Evolutionary conservation across 2,113 vertebrate species (phyloP), one percentile per base, ranked within the genome.

Genomic region (Holacanthus passer): DNA sequence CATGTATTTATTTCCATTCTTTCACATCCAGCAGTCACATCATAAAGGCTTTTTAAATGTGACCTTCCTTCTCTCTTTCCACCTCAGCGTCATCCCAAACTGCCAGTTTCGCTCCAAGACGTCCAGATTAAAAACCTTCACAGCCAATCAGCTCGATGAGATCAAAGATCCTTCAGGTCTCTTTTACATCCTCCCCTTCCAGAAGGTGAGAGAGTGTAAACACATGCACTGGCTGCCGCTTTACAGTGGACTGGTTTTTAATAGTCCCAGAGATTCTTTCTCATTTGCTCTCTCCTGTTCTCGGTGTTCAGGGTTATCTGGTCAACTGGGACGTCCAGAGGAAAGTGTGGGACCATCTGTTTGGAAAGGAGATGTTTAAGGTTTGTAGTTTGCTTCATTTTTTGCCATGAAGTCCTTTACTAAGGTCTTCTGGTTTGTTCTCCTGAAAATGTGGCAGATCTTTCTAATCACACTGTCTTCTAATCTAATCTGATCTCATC

Each of bases 281-380:
- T 39, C 6, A 27, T 31, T 0, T 31, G 2, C 5, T 27, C 6
- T 14, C 8, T 72, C 6, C n/a, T 65, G 12, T 0, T 53, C 24
- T 45, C 1, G 81, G 45, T 86, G 9, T 89, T 69, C 92, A 99
- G 98, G 98, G 98, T 55, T 99, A 99, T 79, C 94, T 99, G 91
- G 98, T 99, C 29, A 99, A 99, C 89, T 99, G 98, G 98, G 98
- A 99, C 91, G 98, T 99, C 77, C 98, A 99, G 88, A 96, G 98
- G 84, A 98, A 99, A 88, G 98, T 99, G 39, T 99, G 98, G 98
- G 98, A 99, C 92, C 98, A 99, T 67, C 96, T 99, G 81, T 99
- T 99, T 94, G 98, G 98, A 89, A 99, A 99, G 92, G 98, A 99
- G 94, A 99, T 98, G 97, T 99, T 98, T 88, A 97, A 99, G 96